phyloP scores from a whole-genome alignment of 2,113 vertebrate species.

The Psammodynastes pulverulentus region DNA sequence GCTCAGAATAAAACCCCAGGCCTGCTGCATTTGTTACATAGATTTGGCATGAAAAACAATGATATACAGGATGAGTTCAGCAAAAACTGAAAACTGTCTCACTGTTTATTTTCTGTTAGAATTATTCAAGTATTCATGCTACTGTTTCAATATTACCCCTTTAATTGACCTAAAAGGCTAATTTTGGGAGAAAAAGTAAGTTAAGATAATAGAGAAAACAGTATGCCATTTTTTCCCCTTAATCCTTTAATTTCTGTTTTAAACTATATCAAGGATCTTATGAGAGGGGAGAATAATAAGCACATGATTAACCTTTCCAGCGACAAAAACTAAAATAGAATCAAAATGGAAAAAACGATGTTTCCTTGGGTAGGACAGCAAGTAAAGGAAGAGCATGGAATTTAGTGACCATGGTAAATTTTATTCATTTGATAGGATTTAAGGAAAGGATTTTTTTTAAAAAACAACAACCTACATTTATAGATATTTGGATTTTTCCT shows the following conservation, averaged over 20 bases:
- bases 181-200: background rate
- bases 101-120: background rate
- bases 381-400: background rate
- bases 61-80: background rate
- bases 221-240: no score
- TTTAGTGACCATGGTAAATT: background rate
- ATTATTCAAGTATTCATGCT: background rate
- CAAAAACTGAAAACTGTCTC: background rate
- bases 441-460: background rate
- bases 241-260: background rate
- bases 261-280: background rate
- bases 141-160: background rate
- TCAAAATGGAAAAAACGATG: background rate
- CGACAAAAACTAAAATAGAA: background rate
- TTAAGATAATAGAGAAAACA: background rate
- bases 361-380: background rate
- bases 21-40: background rate
- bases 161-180: background rate
- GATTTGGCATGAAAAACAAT: background rate
- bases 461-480: background rate
- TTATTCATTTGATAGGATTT: background rate
- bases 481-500: no score
- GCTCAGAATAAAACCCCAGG: background rate
- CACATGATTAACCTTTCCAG: background rate
- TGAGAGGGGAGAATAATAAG: background rate